These are phyloP conservation scores for Pogoniulus pusillus DNA, from an alignment of 2,797 vertebrate genomes.

Conservation along the genomic window DNA sequence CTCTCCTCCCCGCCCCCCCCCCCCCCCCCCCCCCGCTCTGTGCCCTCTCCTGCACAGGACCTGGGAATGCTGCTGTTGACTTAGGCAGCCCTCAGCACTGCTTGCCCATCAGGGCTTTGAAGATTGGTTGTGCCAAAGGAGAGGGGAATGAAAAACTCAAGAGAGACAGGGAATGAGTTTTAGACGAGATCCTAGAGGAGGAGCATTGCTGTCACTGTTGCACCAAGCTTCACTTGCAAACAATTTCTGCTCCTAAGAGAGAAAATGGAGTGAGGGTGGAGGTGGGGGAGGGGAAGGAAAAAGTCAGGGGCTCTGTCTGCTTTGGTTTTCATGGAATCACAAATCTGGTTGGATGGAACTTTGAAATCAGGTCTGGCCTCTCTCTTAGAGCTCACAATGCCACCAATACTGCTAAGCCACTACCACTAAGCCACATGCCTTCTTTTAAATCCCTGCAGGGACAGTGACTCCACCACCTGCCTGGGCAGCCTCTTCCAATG, in stretches of 20 bases:
- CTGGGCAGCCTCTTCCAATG: no score
- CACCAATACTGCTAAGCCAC: no score
- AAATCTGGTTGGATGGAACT: no score
- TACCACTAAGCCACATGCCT: no score
- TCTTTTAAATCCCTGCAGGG: no score
- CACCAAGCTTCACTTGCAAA: background rate
- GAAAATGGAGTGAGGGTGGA: no score
- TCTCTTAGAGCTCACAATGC: no score
- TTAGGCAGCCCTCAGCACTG: background rate
- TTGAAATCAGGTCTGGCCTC: no score
- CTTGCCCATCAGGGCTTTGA: background rate
- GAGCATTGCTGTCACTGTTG: background rate
- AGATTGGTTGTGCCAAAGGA: background rate
- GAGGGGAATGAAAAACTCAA: fast-evolving
- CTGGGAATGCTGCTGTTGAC: background rate
- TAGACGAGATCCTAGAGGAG: background rate
- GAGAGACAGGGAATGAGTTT: background rate
- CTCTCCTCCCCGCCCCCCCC: background rate
- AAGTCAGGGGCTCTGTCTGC: background rate
- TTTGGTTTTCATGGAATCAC: background rate
- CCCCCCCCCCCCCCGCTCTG: background rate
- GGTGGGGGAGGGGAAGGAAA: fast-evolving
- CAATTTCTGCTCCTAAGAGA: background rate
- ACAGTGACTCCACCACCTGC: no score
- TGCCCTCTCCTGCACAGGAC: background rate